These are phyloP conservation scores for Beris morrisii DNA, from an alignment of 2,888 invertebrate genomes.

Conservation along the genomic window DNA sequence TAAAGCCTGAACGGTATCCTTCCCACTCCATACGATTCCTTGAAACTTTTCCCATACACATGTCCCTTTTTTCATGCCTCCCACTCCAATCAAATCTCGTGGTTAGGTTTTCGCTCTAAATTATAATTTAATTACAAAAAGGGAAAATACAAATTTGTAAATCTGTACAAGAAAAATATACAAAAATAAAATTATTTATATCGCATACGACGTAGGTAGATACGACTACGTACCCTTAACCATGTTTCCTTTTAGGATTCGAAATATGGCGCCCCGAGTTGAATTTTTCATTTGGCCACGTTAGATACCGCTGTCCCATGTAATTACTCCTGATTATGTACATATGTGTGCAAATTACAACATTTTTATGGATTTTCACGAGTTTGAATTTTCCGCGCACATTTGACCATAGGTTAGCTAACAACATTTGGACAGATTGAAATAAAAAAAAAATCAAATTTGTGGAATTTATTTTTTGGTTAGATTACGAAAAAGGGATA, in stretches of 20 bases:
- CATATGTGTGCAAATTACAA: slow-evolving; percentile 22
- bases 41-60: no score
- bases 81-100: no score
- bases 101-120: slow-evolving; percentile 3
- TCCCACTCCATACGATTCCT: no score
- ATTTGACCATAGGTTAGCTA: no score
- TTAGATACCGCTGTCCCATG: slow-evolving; percentile 12
- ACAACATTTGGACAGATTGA: background rate
- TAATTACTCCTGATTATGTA: slow-evolving; percentile 28
- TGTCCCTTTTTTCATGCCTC: no score
- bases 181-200: background rate
- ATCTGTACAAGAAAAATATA: slow-evolving; percentile 18
- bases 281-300: slow-evolving; percentile 25
- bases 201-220: no score
- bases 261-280: slow-evolving; percentile 17
- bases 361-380: slow-evolving; percentile 14
- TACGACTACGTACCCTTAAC: background rate
- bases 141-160: slow-evolving; percentile 26
- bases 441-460: slow-evolving; percentile 14
- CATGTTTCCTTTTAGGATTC: slow-evolving; percentile 29
- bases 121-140: slow-evolving; percentile 28
- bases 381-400: background rate
- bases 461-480: slow-evolving; percentile 26
- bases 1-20: no score
- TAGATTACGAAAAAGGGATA: background rate